Percentiles rank a stretch among this genome's conserved stretches.
Conservation (phyloP, 1,140 invertebrate genomes). For the Amyelois transitella region DNA sequence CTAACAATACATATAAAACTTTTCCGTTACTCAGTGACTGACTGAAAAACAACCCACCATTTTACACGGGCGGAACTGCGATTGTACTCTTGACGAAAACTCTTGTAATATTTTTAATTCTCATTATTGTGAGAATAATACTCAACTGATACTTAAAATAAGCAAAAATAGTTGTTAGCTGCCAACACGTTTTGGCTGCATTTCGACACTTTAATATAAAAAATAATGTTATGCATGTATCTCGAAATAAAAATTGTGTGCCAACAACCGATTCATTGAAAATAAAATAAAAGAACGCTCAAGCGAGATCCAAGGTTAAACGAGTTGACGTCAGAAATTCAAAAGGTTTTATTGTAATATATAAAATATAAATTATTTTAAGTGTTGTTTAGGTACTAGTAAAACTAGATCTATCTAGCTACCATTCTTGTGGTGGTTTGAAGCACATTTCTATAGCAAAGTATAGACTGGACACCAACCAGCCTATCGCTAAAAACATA, state of each 20-base stretch:
- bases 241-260: neutral
- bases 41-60: neutral
- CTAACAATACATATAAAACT: too few relatives aligned
- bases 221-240: neutral
- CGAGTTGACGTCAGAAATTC: too few relatives aligned
- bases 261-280: neutral
- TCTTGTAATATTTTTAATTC: neutral
- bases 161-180: conserved; percentile 7
- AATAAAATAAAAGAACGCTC: neutral
- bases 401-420: neutral
- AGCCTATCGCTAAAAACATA: conserved; percentile 29
- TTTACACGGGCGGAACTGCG: too few relatives aligned
- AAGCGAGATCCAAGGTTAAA: neutral
- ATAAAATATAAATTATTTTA: too few relatives aligned
- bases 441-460: conserved; percentile 39
- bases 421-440: conserved; percentile 1
- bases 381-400: too few relatives aligned
- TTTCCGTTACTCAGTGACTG: too few relatives aligned
- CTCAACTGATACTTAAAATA: neutral
- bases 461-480: conserved; percentile 31
- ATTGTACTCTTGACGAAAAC: neutral
- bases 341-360: conserved; percentile 3
- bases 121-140: neutral
- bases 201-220: neutral
- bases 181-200: conserved; percentile 9